These are phyloP conservation scores for Cephus pulcher DNA, from an alignment of 2,888 invertebrate species.

Conservation along the genomic window DNA sequence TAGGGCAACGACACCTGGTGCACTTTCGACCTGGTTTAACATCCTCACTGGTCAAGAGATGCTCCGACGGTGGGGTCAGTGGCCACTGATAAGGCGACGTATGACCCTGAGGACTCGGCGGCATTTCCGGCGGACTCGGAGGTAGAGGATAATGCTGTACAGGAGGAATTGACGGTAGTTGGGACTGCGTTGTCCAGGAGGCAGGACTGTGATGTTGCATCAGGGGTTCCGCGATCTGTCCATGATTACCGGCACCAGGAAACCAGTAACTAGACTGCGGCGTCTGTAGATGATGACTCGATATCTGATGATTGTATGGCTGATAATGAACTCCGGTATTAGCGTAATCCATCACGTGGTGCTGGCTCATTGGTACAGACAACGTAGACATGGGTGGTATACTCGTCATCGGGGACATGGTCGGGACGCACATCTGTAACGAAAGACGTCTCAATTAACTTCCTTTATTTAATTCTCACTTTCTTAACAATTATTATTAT, in stretches of 20 bases:
- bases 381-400: conserved; percentile 51
- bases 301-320: conserved; percentile 34
- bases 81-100: conserved; percentile 52
- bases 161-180: conserved; percentile 23
- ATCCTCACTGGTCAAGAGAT: conserved; percentile 28
- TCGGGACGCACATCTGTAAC: conserved; percentile 52
- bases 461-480: neutral
- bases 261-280: conserved; percentile 46
- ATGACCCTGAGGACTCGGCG: conserved; percentile 45
- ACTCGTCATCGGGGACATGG: conserved; percentile 49
- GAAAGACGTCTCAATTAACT: conserved; percentile 5
- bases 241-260: conserved; percentile 33
- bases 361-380: conserved; percentile 50
- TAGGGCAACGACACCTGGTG: conserved; percentile 84
- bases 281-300: conserved; percentile 39
- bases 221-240: conserved; percentile 45
- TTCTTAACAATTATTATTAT: neutral
- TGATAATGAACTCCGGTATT: conserved; percentile 42
- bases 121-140: conserved; percentile 48
- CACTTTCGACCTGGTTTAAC: conserved; percentile 70
- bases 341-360: conserved; percentile 52
- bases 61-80: conserved; percentile 46
- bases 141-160: conserved; percentile 51
- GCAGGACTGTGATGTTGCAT: conserved; percentile 38
- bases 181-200: conserved; percentile 39